Base-by-base conservation (phyloP, 1,140 invertebrate genomes). In the Euwallacea fornicatus region DNA sequence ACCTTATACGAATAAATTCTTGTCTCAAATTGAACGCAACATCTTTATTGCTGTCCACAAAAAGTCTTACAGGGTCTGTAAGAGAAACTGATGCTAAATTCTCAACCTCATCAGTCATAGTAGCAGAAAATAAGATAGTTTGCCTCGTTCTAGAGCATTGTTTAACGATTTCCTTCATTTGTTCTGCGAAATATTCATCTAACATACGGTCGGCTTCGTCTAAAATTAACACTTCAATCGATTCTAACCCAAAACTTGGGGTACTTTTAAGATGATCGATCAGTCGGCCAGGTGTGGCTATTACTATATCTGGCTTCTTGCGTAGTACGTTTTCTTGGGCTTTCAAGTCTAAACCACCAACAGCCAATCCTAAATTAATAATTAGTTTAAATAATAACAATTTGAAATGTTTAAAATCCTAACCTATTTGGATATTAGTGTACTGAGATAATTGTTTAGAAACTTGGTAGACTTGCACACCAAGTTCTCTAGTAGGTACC, bases 221-320 rank as follows among this genome's bases (percentile, higher is more conserved):
- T 8, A 98, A 81, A 68, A 98, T 93, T 9, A 98, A 83, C 61
- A 99, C 91, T 88, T 99, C 97, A 73, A 99, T 94, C 54, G 87
- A 91, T 75, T 93, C 88, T 21, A 99, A 83, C 16, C 87, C 90
- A 81, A 99, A 99, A 10, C 91, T 93, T 0, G 96, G 95, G 1
- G 97, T 94, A 83, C 98, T 98, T 78, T 93, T 89, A n/a, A 98
- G 85, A 84, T 98, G 96, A 85, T 99, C 98, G 61, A 99, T 98
- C 7, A 99, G 86, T 75, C 98, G 88, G 70, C 98, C 98, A 0
- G 98, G 98, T 0, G 98, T 99, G 10, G 97, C 98, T 80, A 99
- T 98, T 1, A 99, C 95, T 76, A 99, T 90, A 83, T 99, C 98
- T 0, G 97, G 97, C 80, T 92, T 93, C 74, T 92, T 89, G 50